Conservation (phyloP, 2,888 invertebrate species). For the Drosophila fulvimacula region DNA sequence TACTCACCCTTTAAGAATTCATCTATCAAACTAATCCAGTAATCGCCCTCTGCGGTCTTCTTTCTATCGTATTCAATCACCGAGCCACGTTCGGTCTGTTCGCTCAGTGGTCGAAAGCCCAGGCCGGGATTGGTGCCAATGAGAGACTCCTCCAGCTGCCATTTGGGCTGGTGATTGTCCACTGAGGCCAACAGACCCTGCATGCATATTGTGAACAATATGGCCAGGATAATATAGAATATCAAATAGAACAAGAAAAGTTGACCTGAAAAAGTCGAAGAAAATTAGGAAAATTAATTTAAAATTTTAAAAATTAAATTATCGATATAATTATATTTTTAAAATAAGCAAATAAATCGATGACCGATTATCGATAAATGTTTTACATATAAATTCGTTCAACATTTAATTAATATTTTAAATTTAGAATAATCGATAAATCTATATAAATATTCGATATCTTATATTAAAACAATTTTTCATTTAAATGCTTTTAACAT, state of each 20-base stretch:
- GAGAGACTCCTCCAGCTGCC: constrained; percentile 90
- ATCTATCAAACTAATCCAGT: constrained; percentile 87
- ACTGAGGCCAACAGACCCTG: constrained; percentile 91
- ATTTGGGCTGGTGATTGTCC: constrained; percentile 89
- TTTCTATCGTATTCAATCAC: constrained; percentile 87
- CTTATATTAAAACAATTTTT: too few species aligned
- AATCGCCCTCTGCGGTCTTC: constrained; percentile 85
- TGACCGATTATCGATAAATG: neutral
- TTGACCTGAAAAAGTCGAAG: constrained; percentile 87
- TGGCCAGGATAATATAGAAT: constrained; percentile 93
- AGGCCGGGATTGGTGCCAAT: constrained; percentile 89
- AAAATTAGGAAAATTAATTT: neutral
- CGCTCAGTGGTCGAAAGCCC: constrained; percentile 88
- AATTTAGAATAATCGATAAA: too few species aligned
- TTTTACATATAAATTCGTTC: too few species aligned
- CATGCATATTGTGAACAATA: constrained; percentile 94
- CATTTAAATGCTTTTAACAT: too few species aligned
- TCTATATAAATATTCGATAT: too few species aligned
- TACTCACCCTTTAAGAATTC: constrained; percentile 87
- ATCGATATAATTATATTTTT: neutral
- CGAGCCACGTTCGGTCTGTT: constrained; percentile 86
- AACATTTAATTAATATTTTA: too few species aligned
- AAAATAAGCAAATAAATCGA: neutral
- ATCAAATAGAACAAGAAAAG: constrained; percentile 93
- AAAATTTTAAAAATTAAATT: neutral